Evolutionary conservation across 2,888 invertebrate genomes (phyloP), one percentile per base, ranked within the genome.

Genomic region (Agrilus mali): DNA sequence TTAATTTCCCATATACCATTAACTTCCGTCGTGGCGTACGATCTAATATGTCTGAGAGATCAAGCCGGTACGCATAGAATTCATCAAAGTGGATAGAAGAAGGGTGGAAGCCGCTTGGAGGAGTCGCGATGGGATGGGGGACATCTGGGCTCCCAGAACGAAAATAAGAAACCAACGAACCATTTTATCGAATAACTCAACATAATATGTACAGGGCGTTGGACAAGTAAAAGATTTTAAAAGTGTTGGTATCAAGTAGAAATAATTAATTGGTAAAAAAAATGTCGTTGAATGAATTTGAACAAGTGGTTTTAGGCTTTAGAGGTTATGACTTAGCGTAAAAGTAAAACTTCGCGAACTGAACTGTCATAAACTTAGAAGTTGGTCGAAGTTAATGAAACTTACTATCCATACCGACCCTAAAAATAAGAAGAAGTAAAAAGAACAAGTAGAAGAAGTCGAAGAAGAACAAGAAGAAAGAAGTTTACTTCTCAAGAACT

Each of bases 1-100:
- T 64, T 63, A 64, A 63, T 65, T 64, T 64, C 60, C 63, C 63
- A 57, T 60, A 61, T 63, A 60, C 61, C 61, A 64, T 63, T 63
- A 64, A 62, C 61, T 63, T 61, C 60, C 62, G 60, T 55, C 57
- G 56, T 55, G 57, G 27, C 27, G 57, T 56, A 57, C 53, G 54
- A 56, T 56, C 58, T 60, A 58, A 60, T 60, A 62, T 55, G 59
- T 58, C 58, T 60, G 58, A 27, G 27, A 60, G 55, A 59, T 60
- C 58, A 55, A 56, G 56, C 47, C 52, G 54, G 53, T 55, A 52
- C 58, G 61, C 60, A 63, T 64, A 65, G 63, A 64, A 63, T 63
- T 61, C 61, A 61, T 63, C 63, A 63, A 61, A 60, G 61, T 50
- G 62, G 60, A 59, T 58, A 49, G 51, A 36, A 36, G 27, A 38